Evolutionary conservation across 2,888 invertebrate genomes (phyloP), one percentile per base, ranked within the genome.

Genomic region (Willowsia nigromaculata): DNA sequence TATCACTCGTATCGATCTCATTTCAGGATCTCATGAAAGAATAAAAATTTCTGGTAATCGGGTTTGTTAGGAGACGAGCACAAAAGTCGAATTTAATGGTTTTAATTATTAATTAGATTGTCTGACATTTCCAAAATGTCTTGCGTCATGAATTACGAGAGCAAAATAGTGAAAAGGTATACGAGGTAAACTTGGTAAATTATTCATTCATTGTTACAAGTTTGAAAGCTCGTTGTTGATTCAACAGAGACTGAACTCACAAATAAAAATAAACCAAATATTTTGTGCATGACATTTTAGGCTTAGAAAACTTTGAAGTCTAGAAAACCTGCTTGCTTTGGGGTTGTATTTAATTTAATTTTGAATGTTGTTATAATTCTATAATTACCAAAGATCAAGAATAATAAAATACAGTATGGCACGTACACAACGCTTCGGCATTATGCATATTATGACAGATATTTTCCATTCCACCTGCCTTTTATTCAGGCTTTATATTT

Each of bases 1-100:
- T 43, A 13, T 25, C 22, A 15, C 25, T 13, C 25, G 22, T 71
- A 71, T 71, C 71, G 40, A 71, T 71, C 43, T 71, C 1, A 25
- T 43, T n/a, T n/a, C n/a, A n/a, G n/a, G n/a, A n/a, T n/a, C n/a
- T 71, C 71, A 71, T 71, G 71, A 71, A 71, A 68, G 5, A 37
- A n/a, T 68, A 68, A 37, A 7, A 37, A 43, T 71, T 71, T 68
- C 65, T 43, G 11, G 33, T 65, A 33, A 47, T 40, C 18, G 18
- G 33, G 27, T 76, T 76, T n/a, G n/a, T n/a, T n/a, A 53, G 33
- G n/a, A 13, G 18, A 27, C 22, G 18, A 0, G 0, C 27, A 25
- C 50, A 50, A 76, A 27, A 27, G 50, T 53, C 43, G 25, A 18
- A 18, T 68, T 33, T 37, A 7, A 13, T 11, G 25, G 25, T 33